Conservation (phyloP, 37 sponge, comb jelly and placozoan species). For the Cladorhizidae sp. region DNA sequence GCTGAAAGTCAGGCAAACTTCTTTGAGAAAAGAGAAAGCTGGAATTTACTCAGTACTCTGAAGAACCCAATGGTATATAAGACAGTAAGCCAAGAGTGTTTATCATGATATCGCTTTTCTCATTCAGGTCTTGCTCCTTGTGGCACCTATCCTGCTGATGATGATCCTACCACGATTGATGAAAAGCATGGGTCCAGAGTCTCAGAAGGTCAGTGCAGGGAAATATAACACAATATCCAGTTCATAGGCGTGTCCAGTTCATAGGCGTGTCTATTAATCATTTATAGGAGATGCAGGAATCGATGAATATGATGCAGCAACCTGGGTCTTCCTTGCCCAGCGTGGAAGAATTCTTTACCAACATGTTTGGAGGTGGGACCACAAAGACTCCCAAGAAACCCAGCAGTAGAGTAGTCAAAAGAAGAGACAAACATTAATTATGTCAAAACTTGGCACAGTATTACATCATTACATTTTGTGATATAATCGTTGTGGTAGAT, state of each 20-base stretch:
- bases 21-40: constrained; percentile 89
- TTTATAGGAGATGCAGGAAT: constrained; percentile 77
- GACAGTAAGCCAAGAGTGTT: background rate
- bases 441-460: too few species aligned
- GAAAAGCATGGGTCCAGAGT: constrained; percentile 80
- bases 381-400: constrained; percentile 11
- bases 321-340: constrained; percentile 62
- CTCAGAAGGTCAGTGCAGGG: constrained; percentile 83
- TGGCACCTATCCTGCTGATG: constrained; percentile 86
- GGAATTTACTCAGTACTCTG: constrained; percentile 68
- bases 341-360: constrained; percentile 77
- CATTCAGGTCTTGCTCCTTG: constrained; percentile 74
- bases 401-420: background rate
- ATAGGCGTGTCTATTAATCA: background rate
- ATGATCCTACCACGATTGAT: constrained; percentile 83
- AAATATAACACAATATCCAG: background rate
- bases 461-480: too few species aligned
- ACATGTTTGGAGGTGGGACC: constrained; percentile 79
- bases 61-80: constrained; percentile 88
- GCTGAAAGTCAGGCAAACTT: constrained; percentile 67
- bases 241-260: background rate
- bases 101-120: background rate
- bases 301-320: constrained; percentile 62
- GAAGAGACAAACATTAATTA: constrained; percentile 4
- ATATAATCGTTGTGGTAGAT: too few species aligned